Evolutionary conservation across 1,140 invertebrate species (phyloP).

Genomic region (Cyclina sinensis): DNA sequence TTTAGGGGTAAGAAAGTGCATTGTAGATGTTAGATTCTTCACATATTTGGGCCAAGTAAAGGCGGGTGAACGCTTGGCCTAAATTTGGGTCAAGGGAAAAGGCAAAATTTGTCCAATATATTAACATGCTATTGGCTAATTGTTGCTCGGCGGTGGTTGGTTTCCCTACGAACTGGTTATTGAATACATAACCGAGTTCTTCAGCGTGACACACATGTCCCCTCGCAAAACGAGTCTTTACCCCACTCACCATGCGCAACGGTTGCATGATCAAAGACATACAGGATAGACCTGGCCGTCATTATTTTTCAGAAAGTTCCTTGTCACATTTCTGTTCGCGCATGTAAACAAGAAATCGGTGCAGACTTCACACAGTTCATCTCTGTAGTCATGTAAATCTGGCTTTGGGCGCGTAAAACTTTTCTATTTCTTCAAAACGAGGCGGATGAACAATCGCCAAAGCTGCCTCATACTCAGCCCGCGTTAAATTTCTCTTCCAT

Average conservation of each 20-base stretch:
- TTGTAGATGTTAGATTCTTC: slow-evolving; percentile 38
- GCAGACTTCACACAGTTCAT: slow-evolving; percentile 54
- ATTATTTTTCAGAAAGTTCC: slow-evolving; percentile 60
- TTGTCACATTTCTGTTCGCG: slow-evolving; percentile 64
- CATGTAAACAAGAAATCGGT: slow-evolving; percentile 75
- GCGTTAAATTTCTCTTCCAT: slow-evolving; percentile 51
- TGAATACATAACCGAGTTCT: slow-evolving; percentile 81
- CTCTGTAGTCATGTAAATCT: slow-evolving; percentile 65
- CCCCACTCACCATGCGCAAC: slow-evolving; percentile 77
- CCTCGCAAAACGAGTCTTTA: slow-evolving; percentile 75
- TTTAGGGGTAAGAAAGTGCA: slow-evolving; percentile 74
- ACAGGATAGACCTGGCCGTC: slow-evolving; percentile 69
- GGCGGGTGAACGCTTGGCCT: neutral
- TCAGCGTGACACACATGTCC: slow-evolving; percentile 81
- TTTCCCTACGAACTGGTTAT: slow-evolving; percentile 68
- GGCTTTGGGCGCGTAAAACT: slow-evolving; percentile 64
- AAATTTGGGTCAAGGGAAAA: slow-evolving; percentile 77
- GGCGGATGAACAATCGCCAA: slow-evolving; percentile 20
- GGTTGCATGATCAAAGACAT: slow-evolving; percentile 80
- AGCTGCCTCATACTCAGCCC: slow-evolving; percentile 5
- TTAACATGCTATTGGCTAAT: slow-evolving; percentile 75
- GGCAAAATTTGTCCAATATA: slow-evolving; percentile 84
- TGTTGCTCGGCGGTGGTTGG: slow-evolving; percentile 73
- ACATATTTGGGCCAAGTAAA: slow-evolving; percentile 74
- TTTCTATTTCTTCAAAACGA: slow-evolving; percentile 29